phyloP scores from a whole-genome alignment of 1,140 invertebrate genomes.

The Aradophagus sp. region DNA sequence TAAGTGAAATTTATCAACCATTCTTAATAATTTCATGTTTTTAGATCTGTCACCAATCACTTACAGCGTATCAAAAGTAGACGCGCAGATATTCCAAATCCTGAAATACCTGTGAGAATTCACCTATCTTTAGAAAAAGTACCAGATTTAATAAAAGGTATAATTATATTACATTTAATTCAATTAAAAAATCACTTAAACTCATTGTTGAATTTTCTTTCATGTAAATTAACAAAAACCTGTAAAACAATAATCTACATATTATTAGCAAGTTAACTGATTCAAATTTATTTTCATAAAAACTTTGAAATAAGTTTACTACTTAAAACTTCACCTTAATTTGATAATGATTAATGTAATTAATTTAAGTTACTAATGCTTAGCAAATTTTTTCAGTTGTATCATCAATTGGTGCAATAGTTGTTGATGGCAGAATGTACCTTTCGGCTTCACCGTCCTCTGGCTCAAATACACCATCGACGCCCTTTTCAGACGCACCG shows the following conservation, averaged over 20 bases:
- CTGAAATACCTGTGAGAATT: conserved; percentile 87
- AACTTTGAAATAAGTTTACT: too few species aligned
- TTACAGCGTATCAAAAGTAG: conserved; percentile 86
- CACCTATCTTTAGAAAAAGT: conserved; percentile 85
- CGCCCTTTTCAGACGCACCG: conserved; percentile 58
- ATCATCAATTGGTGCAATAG: conserved; percentile 83
- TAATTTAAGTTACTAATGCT: too few species aligned
- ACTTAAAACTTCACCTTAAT: too few species aligned
- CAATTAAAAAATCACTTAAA: too few species aligned
- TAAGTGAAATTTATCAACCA: not conserved
- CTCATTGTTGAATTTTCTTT: too few species aligned
- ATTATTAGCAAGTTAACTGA: too few species aligned
- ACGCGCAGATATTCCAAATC: conserved; percentile 88
- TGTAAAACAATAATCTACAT: too few species aligned
- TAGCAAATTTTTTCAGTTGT: conserved; percentile 78
- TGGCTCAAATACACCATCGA: conserved; percentile 64
- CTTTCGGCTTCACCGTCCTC: conserved; percentile 71
- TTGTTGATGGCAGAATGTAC: conserved; percentile 84
- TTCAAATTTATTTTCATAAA: too few species aligned
- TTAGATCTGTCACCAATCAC: conserved; percentile 78
- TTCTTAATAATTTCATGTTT: conserved; percentile 12
- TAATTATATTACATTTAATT: not conserved
- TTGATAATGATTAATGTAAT: too few species aligned
- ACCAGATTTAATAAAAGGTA: conserved; percentile 84
- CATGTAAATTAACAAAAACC: too few species aligned